Evolutionary conservation across 1,140 invertebrate genomes (phyloP).

Genomic region (Anastrepha obliqua): DNA sequence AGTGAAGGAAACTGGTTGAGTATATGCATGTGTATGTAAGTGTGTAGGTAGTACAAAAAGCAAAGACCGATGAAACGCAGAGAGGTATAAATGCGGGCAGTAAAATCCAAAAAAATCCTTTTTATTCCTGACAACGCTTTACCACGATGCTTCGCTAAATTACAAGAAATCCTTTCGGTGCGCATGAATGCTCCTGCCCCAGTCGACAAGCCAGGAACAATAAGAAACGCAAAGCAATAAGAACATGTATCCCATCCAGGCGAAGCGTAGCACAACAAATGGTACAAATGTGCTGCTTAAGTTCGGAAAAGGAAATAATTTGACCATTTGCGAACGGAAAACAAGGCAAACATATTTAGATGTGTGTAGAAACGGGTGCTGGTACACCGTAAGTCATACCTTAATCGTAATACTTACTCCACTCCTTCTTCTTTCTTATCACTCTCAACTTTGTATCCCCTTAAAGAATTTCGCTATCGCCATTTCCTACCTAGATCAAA

Average conservation of each 20-base stretch:
- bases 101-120: slow-evolving; percentile 35
- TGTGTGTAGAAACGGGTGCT: background rate
- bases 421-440: too few species aligned
- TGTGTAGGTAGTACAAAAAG: background rate
- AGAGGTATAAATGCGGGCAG: background rate
- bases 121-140: background rate
- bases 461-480: too few species aligned
- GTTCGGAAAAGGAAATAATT: slow-evolving; percentile 58
- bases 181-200: slow-evolving; percentile 52
- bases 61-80: slow-evolving; percentile 5
- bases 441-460: too few species aligned
- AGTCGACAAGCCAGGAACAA: slow-evolving; percentile 43
- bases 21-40: background rate
- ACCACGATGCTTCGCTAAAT: slow-evolving; percentile 53
- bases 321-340: slow-evolving; percentile 57
- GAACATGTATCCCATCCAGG: background rate
- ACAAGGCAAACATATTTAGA: background rate
- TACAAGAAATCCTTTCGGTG: slow-evolving; percentile 58
- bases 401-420: background rate
- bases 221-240: slow-evolving; percentile 5
- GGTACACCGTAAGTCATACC: background rate
- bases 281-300: slow-evolving; percentile 29
- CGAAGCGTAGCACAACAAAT: background rate
- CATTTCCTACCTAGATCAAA: too few species aligned
- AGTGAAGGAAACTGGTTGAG: slow-evolving; percentile 21